Evolutionary conservation across 2,797 vertebrate species (phyloP), one percentile per base, ranked within the genome.

Genomic region (Catharus ustulatus): DNA sequence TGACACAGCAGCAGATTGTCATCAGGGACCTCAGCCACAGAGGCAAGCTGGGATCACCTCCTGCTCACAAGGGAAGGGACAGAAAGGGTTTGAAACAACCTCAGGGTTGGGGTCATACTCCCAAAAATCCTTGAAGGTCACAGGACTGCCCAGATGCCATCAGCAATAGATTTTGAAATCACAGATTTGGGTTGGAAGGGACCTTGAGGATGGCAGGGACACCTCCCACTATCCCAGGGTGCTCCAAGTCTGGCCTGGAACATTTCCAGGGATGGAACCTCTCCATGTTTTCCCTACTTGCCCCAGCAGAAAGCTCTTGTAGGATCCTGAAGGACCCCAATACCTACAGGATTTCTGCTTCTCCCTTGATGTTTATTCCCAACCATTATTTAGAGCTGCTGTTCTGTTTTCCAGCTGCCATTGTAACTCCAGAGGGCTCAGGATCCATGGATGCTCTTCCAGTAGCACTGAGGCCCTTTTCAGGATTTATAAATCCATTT

Each of bases 11-110:
- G 97, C 98, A 98, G 40, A 99, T 94, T 2, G 98, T 99, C 99
- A 99, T 99, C 93, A 99, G 96, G 32, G 98, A 98, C 94, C 98
- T 98, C 91, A 99, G 97, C 99, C 99, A 99, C 18, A 97, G 54
- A 1, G 99, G 99, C 43, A 99, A 98, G 74, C 92, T 94, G 76
- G 94, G 74, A 34, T 98, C 95, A 6, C 98, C 94, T 45, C 93
- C 96, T 82, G 94, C 98, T 99, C 32, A 9, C n/a, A 79, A 87
- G 61, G 91, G 10, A 80, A 82, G 23, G 20, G 34, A 45, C 36
- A 80, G 57, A 64, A 59, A 68, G 13, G 30, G 1, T 32, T 51
- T 20, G 38, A 4, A 69, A 74, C 58, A 6, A 63, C 15, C 26
- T 61, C 71, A 74, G 55, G 5, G 13, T 45, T 27, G 46, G 18